Percentiles rank a stretch among this genome's conserved stretches.
Conservation (phyloP, 92 coral and sea anemone species). For the Siderastrea siderea region DNA sequence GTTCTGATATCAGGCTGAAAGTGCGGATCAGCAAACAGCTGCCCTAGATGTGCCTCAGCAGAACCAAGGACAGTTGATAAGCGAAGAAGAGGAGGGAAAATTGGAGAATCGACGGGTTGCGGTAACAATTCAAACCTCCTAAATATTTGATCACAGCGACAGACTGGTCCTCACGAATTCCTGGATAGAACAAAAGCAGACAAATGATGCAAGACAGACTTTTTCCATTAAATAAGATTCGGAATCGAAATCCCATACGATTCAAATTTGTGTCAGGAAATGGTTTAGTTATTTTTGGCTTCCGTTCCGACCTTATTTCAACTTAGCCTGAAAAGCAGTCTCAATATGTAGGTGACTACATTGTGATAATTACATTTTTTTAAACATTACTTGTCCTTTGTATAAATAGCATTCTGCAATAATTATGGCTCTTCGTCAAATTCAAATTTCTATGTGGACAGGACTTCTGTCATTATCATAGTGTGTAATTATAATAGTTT, state of each 20-base stretch:
- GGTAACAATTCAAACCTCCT: neutral
- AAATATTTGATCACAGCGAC: neutral
- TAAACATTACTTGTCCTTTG: no score
- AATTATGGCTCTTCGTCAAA: no score
- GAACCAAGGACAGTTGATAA: constrained; percentile 11
- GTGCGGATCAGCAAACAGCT: constrained; percentile 17
- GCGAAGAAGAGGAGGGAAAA: constrained; percentile 20
- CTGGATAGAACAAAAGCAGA: neutral
- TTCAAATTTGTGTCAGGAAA: neutral
- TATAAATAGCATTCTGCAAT: no score
- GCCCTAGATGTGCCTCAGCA: constrained; percentile 10
- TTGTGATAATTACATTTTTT: no score
- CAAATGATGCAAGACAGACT: neutral
- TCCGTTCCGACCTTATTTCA: constrained; percentile 14
- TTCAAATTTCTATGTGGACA: no score
- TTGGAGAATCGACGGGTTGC: constrained; percentile 28
- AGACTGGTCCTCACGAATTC: neutral
- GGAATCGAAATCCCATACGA: neutral
- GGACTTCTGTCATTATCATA: no score
- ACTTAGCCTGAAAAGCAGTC: neutral
- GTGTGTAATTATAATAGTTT: neutral
- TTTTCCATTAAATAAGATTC: neutral
- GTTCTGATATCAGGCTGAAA: neutral
- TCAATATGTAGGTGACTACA: no score
- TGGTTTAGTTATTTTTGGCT: constrained; percentile 1